Evolutionary conservation across 2,888 invertebrate species (phyloP).

Genomic region (Cerceris ruficornis): DNA sequence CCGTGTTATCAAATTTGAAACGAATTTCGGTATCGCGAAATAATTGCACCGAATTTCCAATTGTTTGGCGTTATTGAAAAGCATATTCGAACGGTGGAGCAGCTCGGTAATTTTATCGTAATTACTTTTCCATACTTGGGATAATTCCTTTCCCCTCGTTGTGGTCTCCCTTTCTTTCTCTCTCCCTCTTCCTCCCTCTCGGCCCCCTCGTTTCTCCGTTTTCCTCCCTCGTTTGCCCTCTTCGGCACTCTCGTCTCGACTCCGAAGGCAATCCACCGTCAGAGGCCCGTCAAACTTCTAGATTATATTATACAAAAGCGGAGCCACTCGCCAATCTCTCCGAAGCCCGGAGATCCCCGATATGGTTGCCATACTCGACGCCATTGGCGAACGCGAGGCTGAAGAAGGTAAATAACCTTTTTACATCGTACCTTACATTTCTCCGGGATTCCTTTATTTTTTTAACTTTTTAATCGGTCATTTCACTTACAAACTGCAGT

Average conservation of each 20-base stretch:
- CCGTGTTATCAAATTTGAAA: too few relatives aligned
- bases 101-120: conserved; percentile 21
- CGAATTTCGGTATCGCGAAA: too few relatives aligned
- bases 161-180: conserved; percentile 17
- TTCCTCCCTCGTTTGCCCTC: conserved; percentile 34
- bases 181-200: neutral
- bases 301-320: conserved; percentile 79
- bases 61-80: too few relatives aligned
- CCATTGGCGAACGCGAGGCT: conserved; percentile 17
- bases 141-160: conserved; percentile 32
- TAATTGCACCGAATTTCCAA: too few relatives aligned
- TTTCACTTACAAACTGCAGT: too few relatives aligned
- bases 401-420: too few relatives aligned
- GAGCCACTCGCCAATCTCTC: conserved; percentile 68
- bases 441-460: too few relatives aligned
- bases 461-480: too few relatives aligned
- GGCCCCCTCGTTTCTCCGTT: conserved; percentile 6
- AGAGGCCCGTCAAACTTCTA: conserved; percentile 75
- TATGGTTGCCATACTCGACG: conserved; percentile 15
- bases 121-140: conserved; percentile 50
- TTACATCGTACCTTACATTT: too few relatives aligned
- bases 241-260: conserved; percentile 12
- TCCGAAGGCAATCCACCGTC: conserved; percentile 55
- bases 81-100: too few relatives aligned
- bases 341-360: conserved; percentile 8